phyloP scores from a whole-genome alignment of 2,888 invertebrate genomes.

The Drosophila cognata region DNA sequence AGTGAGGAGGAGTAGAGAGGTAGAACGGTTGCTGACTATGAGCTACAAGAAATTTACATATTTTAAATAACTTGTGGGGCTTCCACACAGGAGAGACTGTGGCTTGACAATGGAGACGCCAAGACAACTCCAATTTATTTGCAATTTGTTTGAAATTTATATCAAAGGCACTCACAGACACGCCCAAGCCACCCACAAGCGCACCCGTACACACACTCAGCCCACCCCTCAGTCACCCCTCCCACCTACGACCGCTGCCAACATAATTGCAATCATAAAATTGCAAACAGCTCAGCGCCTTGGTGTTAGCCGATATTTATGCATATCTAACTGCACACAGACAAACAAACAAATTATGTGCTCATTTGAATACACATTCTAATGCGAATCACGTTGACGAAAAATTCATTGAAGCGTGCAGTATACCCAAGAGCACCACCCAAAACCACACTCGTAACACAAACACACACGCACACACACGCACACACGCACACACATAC shows the following conservation, averaged over 20 bases:
- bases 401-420: conserved; percentile 74
- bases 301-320: conserved; percentile 40
- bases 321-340: conserved; percentile 63
- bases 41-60: conserved; percentile 70
- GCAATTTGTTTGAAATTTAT: conserved; percentile 80
- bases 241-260: neutral
- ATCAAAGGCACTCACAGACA: conserved; percentile 56
- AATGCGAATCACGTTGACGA: conserved; percentile 79
- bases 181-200: conserved; percentile 27
- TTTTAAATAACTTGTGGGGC: conserved; percentile 76
- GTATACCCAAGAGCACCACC: conserved; percentile 28
- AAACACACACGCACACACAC: neutral
- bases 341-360: conserved; percentile 77
- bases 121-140: conserved; percentile 80
- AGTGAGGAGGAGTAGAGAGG: neutral
- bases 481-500: neutral
- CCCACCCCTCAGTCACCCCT: neutral
- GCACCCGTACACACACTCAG: conserved; percentile 2
- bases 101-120: conserved; percentile 65
- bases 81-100: conserved; percentile 30
- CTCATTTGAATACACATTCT: conserved; percentile 79
- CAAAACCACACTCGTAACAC: neutral
- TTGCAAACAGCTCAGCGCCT: conserved; percentile 64
- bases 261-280: conserved; percentile 77
- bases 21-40: conserved; percentile 31